phyloP scores from a whole-genome alignment of 2,797 vertebrate species.

The Liparis tanakae region DNA sequence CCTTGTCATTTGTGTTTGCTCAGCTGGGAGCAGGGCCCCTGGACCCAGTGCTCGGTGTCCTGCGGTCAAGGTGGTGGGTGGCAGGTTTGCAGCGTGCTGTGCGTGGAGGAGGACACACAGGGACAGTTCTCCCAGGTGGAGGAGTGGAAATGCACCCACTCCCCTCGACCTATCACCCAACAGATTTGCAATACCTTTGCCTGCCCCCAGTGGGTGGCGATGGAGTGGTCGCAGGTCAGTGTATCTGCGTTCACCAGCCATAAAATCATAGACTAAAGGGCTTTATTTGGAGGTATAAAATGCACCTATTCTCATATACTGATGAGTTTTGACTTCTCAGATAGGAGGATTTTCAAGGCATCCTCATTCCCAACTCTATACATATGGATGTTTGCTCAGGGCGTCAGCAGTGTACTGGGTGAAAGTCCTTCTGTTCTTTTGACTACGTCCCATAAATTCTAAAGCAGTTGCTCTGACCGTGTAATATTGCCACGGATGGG shows the following conservation, averaged over 20 bases:
- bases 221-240: constrained; percentile 96
- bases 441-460: no score
- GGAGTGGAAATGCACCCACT: constrained; percentile 95
- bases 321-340: no score
- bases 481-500: no score
- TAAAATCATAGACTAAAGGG: neutral
- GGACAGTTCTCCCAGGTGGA: constrained; percentile 90
- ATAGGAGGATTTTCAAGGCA: no score
- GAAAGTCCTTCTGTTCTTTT: no score
- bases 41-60: constrained; percentile 92
- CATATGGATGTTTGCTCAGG: no score
- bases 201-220: constrained; percentile 93
- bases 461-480: no score
- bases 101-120: constrained; percentile 90
- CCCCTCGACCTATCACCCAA: constrained; percentile 85
- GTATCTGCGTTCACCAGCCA: neutral
- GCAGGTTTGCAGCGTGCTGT: constrained; percentile 90
- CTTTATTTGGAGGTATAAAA: neutral
- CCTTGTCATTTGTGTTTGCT: neutral
- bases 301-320: neutral
- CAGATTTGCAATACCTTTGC: constrained; percentile 90
- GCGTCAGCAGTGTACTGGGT: no score
- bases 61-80: constrained; percentile 87
- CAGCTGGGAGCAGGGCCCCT: constrained; percentile 95
- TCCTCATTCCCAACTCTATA: no score